Percentiles rank a stretch among this genome's conserved stretches.
Evolutionary conservation across 2,113 vertebrate genomes (phyloP).

Genomic region (Halichoeres trimaculatus): DNA sequence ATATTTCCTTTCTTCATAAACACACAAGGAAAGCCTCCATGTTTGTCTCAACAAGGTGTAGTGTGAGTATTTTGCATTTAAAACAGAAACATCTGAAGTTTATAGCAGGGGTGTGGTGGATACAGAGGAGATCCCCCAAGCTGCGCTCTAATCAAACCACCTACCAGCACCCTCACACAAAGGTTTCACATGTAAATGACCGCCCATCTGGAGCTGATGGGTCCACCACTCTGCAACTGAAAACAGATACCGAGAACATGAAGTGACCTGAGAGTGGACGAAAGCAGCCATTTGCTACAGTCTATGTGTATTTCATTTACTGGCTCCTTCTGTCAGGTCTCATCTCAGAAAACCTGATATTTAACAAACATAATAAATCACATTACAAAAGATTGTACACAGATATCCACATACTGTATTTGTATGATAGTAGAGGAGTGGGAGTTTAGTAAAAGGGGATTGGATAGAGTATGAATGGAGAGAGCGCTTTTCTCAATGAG

Average conservation of each 20-base stretch:
- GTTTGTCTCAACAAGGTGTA: neutral
- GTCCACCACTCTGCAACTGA: constrained; percentile 21
- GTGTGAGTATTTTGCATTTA: constrained; percentile 17
- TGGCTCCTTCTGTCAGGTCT: neutral
- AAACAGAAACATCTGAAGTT: constrained; percentile 14
- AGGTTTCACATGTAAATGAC: constrained; percentile 64
- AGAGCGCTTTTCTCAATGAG: constrained; percentile 81
- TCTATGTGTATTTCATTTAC: constrained; percentile 8
- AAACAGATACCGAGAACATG: constrained; percentile 40
- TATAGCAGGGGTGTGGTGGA: constrained; percentile 24
- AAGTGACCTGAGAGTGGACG: constrained; percentile 13
- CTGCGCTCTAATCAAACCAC: constrained; percentile 34
- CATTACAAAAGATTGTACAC: neutral
- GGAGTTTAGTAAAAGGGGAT: constrained; percentile 39
- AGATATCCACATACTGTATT: constrained; percentile 45
- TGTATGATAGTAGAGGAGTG: constrained; percentile 45
- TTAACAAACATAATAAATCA: neutral
- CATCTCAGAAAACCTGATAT: constrained; percentile 2
- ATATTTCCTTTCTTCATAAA: neutral
- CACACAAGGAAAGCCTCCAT: constrained; percentile 1
- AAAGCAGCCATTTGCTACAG: neutral
- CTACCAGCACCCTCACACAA: constrained; percentile 30
- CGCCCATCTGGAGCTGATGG: constrained; percentile 54
- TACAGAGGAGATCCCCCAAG: neutral
- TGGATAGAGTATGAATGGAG: constrained; percentile 70